phyloP scores from a whole-genome alignment of 2,113 vertebrate species.

The Toxotes chatareus region DNA sequence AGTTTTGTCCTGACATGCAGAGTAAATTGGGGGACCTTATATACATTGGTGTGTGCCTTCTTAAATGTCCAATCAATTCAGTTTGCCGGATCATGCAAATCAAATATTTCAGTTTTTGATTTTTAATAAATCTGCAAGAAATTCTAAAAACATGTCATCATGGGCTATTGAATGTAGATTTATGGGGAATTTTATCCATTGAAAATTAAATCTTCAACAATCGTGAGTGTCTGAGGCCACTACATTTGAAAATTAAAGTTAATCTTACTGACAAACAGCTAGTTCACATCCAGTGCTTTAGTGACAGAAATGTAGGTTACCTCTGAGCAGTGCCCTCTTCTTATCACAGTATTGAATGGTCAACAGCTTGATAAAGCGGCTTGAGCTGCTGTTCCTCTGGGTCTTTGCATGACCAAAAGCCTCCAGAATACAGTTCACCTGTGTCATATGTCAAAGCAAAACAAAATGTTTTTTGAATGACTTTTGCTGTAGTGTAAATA shows the following conservation, averaged over 20 bases:
- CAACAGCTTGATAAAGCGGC: constrained; percentile 92
- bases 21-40: not conserved
- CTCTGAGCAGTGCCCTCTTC: constrained; percentile 85
- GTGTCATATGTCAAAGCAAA: constrained; percentile 26
- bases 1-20: not conserved
- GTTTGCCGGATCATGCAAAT: not conserved
- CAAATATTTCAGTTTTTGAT: not conserved
- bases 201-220: not conserved
- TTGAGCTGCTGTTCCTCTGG: constrained; percentile 88
- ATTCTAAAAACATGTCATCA: not conserved
- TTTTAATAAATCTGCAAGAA: not conserved
- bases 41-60: not conserved
- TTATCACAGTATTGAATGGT: constrained; percentile 92
- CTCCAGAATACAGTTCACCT: constrained; percentile 92
- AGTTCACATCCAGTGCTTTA: not conserved
- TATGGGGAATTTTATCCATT: too few species aligned
- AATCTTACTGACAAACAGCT: not conserved
- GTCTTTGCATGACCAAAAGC: constrained; percentile 95
- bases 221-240: not conserved
- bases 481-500: not conserved
- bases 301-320: constrained; percentile 72
- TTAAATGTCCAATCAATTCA: not conserved
- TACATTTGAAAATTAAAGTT: not conserved
- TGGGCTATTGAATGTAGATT: not conserved
- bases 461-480: not conserved